Conservation (phyloP, 1,140 invertebrate genomes). For the Drosophila pallidifrons region DNA sequence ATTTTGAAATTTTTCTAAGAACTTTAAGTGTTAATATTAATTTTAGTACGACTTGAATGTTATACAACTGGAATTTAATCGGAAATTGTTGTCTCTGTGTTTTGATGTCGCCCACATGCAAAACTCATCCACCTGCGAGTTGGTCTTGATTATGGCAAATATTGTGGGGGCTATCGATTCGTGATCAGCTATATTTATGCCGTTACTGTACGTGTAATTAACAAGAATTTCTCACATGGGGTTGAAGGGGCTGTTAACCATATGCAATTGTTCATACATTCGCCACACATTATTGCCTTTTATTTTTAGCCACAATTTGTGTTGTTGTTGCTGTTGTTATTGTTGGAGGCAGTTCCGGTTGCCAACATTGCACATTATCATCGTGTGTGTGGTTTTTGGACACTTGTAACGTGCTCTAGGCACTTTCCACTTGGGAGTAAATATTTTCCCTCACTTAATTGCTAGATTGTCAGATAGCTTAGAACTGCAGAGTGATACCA, state of each 20-base stretch:
- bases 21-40: no score
- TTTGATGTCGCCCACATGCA: background rate
- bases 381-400: background rate
- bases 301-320: conserved; percentile 1
- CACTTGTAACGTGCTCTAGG: conserved; percentile 3
- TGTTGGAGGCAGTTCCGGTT: conserved; percentile 16
- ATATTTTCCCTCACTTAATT: conserved; percentile 41
- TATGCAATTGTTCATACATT: background rate
- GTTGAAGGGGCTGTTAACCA: background rate
- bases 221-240: conserved; percentile 9
- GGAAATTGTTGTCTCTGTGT: no score
- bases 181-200: conserved; percentile 21
- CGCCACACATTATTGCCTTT: background rate
- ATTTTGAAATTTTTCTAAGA: no score
- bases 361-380: conserved; percentile 21
- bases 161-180: conserved; percentile 15
- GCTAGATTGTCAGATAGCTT: conserved; percentile 2
- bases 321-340: background rate
- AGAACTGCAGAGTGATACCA: background rate
- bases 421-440: conserved; percentile 38
- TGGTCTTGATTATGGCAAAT: conserved; percentile 1
- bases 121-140: background rate
- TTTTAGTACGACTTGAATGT: no score
- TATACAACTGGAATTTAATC: no score
- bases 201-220: conserved; percentile 25